Base-by-base conservation (phyloP, 2,888 invertebrate genomes). In the Poecilus cupreus region DNA sequence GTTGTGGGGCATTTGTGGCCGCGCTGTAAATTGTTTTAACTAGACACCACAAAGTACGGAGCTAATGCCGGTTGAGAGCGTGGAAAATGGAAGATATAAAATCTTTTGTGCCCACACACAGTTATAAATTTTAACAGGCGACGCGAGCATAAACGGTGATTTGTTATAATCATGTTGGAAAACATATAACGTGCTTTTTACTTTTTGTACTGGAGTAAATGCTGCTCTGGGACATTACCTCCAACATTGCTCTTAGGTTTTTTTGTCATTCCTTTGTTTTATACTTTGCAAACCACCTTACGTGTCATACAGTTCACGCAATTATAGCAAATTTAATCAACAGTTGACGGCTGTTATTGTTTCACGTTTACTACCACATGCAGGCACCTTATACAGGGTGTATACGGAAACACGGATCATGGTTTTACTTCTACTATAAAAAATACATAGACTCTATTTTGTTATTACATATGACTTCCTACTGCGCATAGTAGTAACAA, bases 61-160 rank as follows among this genome's bases (percentile, higher is more conserved):
- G 57, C 72, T 80, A 68, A 70, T 79, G 68, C 57, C 78, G 46
- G 78, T 78, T 46, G 78, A 76, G 76, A 72, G 72, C 81, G 81
- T 81, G 81, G 75, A 81, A 81, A 81, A 81, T 81, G 75, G 74
- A 81, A 81, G 74, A 81, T 81, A 81, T 81, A 81, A 81, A 81
- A 81, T 75, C 46, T 81, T 75, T 81, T 81, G 60, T 60, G 80
- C 80, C 80, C 80, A 80, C 80, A 80, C 80, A 54, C 51, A 80
- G 80, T 80, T 80, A 80, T 72, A 80, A 80, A 72, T 80, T 80
- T 80, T 80, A 72, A 80, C 80, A 80, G 20, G 49, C 79, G 80
- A 72, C 80, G 43, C 72, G 54, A 68, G 80, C 39, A 72, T 80
- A 80, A 80, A 80, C 72, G 54, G 72, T 72, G 54, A 80, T 80